Base-by-base conservation (phyloP, 2,888 invertebrate species). In the Eulithis testata region DNA sequence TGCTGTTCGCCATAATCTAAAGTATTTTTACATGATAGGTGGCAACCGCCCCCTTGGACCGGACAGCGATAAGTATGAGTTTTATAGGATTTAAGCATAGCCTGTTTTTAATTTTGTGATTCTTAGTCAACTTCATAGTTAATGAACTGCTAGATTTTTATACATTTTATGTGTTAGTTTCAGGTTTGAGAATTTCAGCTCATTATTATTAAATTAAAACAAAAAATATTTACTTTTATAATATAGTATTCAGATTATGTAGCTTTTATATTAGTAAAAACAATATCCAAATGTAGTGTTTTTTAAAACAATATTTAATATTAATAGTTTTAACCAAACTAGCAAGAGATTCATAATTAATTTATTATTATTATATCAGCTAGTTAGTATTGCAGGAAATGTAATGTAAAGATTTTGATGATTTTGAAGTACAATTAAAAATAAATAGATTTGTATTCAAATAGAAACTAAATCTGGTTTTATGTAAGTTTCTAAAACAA, bases 1-100 rank as follows among this genome's bases (percentile, higher is more conserved):
- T 50, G 1, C 49, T 55, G 4, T 52, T 57, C 5, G 9, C 11
- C 11, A 55, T 40, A 52, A 37, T 58, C 12, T 61, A 8, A 62
- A 62, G 6, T 55, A 3, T 62, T 61, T 63, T 70, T 59, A 56
- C 65, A 51, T 59, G 64, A 61, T 71, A 73, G 73, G 65, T 69
- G 70, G 66, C 67, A 66, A 65, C 53, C 47, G 27, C 58, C 45
- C 36, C 70, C 53, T 62, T 59, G 71, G 69, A 70, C 58, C 57
- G 64, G 44, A 49, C 58, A 37, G 60, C 69, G 73, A 71, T 73
- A 73, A 72, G 71, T 69, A 73, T 68, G 69, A 57, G 58, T 60
- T 44, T 49, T 7, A 54, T 37, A 56, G 21, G 49, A 49, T 43
- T 61, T 40, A 51, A 8, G 43, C 11, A n/a, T 62, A 66, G 62